Percentiles rank a stretch among this genome's conserved stretches.
Evolutionary conservation across 2,888 invertebrate species (phyloP).

Genomic region (Coelinius sp.): DNA sequence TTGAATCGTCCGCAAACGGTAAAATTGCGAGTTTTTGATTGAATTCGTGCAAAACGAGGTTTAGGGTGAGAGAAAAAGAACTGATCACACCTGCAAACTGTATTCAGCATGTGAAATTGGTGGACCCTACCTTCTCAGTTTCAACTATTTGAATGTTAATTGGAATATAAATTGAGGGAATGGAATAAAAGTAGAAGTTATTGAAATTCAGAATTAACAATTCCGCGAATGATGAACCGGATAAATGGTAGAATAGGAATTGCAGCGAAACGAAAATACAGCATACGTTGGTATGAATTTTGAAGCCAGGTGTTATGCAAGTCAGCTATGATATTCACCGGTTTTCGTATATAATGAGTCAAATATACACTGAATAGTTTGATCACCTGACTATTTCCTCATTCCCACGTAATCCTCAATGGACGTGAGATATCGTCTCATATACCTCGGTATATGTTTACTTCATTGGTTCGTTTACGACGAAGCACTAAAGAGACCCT

Average conservation of each 20-base stretch:
- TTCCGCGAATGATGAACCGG: too few relatives aligned
- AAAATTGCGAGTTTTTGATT: too few relatives aligned
- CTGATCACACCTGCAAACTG: too few relatives aligned
- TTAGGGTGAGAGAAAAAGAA: too few relatives aligned
- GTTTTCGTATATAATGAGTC: background rate
- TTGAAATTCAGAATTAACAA: too few relatives aligned
- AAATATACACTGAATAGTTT: background rate
- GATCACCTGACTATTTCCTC: slow-evolving; percentile 8
- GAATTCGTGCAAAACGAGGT: too few relatives aligned
- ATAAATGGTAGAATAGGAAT: slow-evolving; percentile 2
- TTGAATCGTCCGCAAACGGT: too few relatives aligned
- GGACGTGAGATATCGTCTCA: background rate
- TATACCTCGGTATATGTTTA: background rate
- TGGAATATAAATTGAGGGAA: too few relatives aligned
- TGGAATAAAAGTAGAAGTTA: too few relatives aligned
- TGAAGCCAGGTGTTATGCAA: background rate
- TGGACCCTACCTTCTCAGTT: too few relatives aligned
- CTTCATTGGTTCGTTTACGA: background rate
- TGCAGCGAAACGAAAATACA: background rate
- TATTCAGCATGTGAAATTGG: too few relatives aligned
- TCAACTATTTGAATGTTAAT: too few relatives aligned
- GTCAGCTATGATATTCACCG: background rate
- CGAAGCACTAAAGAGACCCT: slow-evolving; percentile 1
- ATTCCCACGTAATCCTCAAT: background rate
- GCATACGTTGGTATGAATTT: background rate